phyloP scores from a whole-genome alignment of 2,113 vertebrate species.

The Blennius ocellaris region DNA sequence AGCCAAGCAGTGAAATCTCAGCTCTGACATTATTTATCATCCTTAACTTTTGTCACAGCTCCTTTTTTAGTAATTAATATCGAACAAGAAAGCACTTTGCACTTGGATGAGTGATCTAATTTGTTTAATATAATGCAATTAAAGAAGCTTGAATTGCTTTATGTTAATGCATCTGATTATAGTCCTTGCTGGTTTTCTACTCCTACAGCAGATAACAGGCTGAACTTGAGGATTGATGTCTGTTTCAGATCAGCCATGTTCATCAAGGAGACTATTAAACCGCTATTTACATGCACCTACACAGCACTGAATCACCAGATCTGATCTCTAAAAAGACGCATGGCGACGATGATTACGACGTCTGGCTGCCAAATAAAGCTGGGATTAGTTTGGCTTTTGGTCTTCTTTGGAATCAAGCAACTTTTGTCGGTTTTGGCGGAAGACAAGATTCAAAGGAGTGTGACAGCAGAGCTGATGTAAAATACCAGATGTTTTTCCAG shows the following conservation, averaged over 20 bases:
- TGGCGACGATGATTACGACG: neutral
- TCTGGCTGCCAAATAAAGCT: no score
- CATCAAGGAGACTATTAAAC: conserved; percentile 66
- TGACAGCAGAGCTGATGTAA: neutral
- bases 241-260: conserved; percentile 67
- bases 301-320: conserved; percentile 49
- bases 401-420: no score
- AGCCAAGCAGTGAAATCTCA: conserved; percentile 73
- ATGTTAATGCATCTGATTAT: conserved; percentile 79
- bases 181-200: conserved; percentile 58
- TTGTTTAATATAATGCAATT: conserved; percentile 84
- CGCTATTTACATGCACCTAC: conserved; percentile 59
- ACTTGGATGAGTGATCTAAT: conserved; percentile 83
- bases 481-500: neutral
- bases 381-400: no score
- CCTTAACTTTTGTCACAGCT: conserved; percentile 82
- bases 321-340: conserved; percentile 31
- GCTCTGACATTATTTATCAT: conserved; percentile 83
- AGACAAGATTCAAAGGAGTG: neutral
- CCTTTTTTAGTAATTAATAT: conserved; percentile 84
- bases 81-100: conserved; percentile 80
- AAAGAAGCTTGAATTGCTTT: conserved; percentile 80
- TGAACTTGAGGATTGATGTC: conserved; percentile 75
- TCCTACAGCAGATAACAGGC: conserved; percentile 70
- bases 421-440: neutral